phyloP scores from a whole-genome alignment of 2,113 vertebrate genomes.

The Pleuronectes platessa region DNA sequence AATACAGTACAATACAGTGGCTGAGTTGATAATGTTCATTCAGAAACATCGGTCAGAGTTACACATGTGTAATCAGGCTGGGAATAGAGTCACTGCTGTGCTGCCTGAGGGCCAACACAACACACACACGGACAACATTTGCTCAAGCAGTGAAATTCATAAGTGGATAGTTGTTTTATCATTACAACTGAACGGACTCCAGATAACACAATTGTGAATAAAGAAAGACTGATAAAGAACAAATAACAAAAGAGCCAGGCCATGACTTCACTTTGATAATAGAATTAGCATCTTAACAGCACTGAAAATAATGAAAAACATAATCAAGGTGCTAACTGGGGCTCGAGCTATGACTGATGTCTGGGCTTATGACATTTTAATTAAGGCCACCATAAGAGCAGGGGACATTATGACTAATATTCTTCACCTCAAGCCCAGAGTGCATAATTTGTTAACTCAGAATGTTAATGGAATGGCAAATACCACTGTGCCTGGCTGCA shows the following conservation, averaged over 20 bases:
- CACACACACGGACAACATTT: conserved; percentile 65
- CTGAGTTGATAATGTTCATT: conserved; percentile 55
- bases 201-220: conserved; percentile 6
- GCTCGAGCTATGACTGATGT: conserved; percentile 59
- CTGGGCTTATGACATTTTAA: conserved; percentile 64
- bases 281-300: conserved; percentile 38
- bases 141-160: conserved; percentile 63
- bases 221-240: conserved; percentile 11
- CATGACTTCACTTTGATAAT: conserved; percentile 12
- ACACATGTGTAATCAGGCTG: conserved; percentile 66
- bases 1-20: conserved; percentile 16
- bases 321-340: conserved; percentile 49
- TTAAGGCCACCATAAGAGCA: conserved; percentile 65
- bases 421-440: conserved; percentile 55
- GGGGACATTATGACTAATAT: conserved; percentile 63
- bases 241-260: conserved; percentile 7
- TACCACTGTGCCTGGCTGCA: conserved; percentile 22
- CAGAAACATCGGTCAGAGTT: conserved; percentile 60
- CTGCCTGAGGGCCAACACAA: conserved; percentile 49
- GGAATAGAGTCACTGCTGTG: conserved; percentile 59
- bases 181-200: conserved; percentile 34
- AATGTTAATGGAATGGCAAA: conserved; percentile 47
- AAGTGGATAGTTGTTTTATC: conserved; percentile 54
- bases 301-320: conserved; percentile 39
- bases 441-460: conserved; percentile 66